Evolutionary conservation across 1,140 invertebrate genomes (phyloP).

Genomic region (Drosophila insularis): DNA sequence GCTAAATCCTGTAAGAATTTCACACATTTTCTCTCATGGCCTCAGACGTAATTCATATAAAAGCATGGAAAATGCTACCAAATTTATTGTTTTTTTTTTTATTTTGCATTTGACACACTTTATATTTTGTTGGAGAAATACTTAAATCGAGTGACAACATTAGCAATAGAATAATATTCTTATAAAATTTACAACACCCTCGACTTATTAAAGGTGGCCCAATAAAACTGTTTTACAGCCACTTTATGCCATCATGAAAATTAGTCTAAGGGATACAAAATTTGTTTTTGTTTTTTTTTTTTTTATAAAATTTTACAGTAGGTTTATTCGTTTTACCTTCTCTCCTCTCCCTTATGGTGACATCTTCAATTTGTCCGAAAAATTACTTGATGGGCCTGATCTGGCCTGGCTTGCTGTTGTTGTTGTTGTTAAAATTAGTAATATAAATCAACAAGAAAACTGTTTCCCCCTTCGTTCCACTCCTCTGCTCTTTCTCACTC

Average conservation of each 20-base stretch:
- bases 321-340: too few relatives aligned
- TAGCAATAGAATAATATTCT: conserved; percentile 14
- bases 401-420: too few relatives aligned
- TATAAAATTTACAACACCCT: conserved; percentile 29
- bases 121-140: not conserved
- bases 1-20: too few relatives aligned
- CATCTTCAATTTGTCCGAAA: conserved; percentile 62
- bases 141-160: not conserved
- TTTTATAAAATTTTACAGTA: too few relatives aligned
- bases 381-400: conserved; percentile 61
- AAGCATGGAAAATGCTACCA: too few relatives aligned
- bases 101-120: not conserved
- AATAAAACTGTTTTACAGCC: conserved; percentile 51
- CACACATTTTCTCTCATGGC: too few relatives aligned
- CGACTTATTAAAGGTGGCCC: conserved; percentile 36
- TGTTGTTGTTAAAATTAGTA: conserved; percentile 55
- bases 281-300: not conserved
- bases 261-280: not conserved
- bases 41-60: too few relatives aligned
- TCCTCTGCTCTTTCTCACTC: conserved; percentile 14
- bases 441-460: conserved; percentile 56
- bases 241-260: conserved; percentile 40
- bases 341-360: conserved; percentile 21
- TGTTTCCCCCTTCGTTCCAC: not conserved
- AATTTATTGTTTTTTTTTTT: too few relatives aligned